Evolutionary conservation across 2,888 invertebrate genomes (phyloP).

Genomic region (Acanthosoma haemorrhoidale): DNA sequence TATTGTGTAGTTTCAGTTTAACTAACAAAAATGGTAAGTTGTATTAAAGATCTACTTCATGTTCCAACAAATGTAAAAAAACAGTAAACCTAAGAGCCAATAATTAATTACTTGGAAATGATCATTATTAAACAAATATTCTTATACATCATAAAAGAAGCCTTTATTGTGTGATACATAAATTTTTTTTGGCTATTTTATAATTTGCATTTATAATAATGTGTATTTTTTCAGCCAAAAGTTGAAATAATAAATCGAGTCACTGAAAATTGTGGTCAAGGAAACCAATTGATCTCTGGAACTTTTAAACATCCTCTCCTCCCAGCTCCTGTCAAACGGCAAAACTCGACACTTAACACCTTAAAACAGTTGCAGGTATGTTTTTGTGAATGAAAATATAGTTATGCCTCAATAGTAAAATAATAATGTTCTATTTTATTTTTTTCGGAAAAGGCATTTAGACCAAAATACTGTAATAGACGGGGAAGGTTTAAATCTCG

Average conservation of each 20-base stretch:
- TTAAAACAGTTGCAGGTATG: constrained; percentile 43
- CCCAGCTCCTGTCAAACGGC: constrained; percentile 25
- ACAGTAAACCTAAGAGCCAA: no score
- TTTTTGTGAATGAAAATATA: neutral
- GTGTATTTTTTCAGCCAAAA: neutral
- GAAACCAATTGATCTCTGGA: neutral
- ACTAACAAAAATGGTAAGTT: no score
- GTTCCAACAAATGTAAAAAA: no score
- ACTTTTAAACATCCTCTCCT: constrained; percentile 28
- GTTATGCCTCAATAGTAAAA: neutral
- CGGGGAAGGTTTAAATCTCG: constrained; percentile 47
- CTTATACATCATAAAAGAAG: no score
- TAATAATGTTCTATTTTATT: neutral
- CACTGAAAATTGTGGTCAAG: constrained; percentile 9
- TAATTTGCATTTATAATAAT: neutral
- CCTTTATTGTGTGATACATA: no score
- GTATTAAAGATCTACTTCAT: no score
- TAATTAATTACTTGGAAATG: no score
- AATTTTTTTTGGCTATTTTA: no score
- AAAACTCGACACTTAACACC: constrained; percentile 9
- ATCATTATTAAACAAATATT: no score
- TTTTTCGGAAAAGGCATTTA: constrained; percentile 46
- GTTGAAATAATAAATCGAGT: neutral
- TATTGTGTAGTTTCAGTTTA: no score
- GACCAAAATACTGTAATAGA: constrained; percentile 49